Conservation (phyloP, 2,888 invertebrate species). For the Scelioninae gen. 1 region DNA sequence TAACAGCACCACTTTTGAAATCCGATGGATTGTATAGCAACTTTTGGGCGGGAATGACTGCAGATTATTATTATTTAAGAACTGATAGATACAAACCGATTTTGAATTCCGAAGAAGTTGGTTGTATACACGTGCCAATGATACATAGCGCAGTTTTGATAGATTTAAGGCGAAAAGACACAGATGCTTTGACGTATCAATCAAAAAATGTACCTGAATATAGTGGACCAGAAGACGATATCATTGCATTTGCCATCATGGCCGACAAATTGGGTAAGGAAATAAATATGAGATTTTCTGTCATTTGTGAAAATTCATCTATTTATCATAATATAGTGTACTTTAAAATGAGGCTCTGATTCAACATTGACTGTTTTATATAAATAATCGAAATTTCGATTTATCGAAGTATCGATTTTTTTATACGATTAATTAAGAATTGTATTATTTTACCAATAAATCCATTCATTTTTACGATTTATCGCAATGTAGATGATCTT, state of each 20-base stretch:
- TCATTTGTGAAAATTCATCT: too few species aligned
- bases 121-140: slow-evolving; percentile 95
- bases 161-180: slow-evolving; percentile 87
- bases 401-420: too few species aligned
- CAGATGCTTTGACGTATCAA: slow-evolving; percentile 90
- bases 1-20: slow-evolving; percentile 93
- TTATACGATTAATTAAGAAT: too few species aligned
- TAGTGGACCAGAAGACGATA: slow-evolving; percentile 94
- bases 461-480: too few species aligned
- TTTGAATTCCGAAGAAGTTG: slow-evolving; percentile 88
- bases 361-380: too few species aligned
- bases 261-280: slow-evolving; percentile 88
- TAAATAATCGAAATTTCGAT: too few species aligned
- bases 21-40: slow-evolving; percentile 96
- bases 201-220: slow-evolving; percentile 87
- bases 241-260: slow-evolving; percentile 95
- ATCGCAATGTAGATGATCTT: too few species aligned
- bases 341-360: too few species aligned
- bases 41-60: slow-evolving; percentile 97
- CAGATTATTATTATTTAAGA: slow-evolving; percentile 92
- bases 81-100: slow-evolving; percentile 94
- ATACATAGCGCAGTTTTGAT: slow-evolving; percentile 94
- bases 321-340: too few species aligned
- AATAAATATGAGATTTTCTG: too few species aligned
- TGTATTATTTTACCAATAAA: too few species aligned